Evolutionary conservation across 2,113 vertebrate species (phyloP).

Genomic region (Atrichornis clamosus): DNA sequence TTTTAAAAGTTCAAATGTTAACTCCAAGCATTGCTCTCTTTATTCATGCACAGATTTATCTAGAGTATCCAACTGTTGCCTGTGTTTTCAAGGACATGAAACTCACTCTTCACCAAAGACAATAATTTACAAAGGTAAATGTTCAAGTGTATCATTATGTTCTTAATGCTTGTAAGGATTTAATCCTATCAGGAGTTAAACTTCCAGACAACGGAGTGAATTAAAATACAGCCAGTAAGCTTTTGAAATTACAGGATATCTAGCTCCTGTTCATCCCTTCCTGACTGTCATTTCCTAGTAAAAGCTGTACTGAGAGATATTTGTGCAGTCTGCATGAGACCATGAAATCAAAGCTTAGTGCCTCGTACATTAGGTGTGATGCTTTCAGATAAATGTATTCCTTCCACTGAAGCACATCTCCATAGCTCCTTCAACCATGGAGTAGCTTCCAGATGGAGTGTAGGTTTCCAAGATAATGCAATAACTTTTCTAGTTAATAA

Average conservation of each 20-base stretch:
- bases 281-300: slow-evolving; percentile 13
- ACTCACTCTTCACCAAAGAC: not conserved
- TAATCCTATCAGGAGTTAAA: slow-evolving; percentile 5
- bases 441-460: slow-evolving; percentile 39
- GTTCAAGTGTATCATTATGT: not conserved
- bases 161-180: not conserved
- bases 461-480: slow-evolving; percentile 48
- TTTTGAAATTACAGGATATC: slow-evolving; percentile 13
- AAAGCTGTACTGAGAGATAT: slow-evolving; percentile 31
- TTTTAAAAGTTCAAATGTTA: not conserved
- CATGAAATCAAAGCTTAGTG: slow-evolving; percentile 58
- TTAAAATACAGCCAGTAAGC: not conserved
- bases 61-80: not conserved
- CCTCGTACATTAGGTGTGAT: slow-evolving; percentile 1
- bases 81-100: not conserved
- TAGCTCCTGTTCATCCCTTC: not conserved
- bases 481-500: slow-evolving; percentile 51
- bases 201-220: not conserved
- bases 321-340: slow-evolving; percentile 44
- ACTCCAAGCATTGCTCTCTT: not conserved
- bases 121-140: not conserved
- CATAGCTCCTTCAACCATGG: slow-evolving; percentile 20
- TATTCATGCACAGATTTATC: not conserved
- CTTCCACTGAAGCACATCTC: slow-evolving; percentile 40
- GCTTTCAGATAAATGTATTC: slow-evolving; percentile 34